Percentiles rank a stretch among this genome's conserved stretches.
phyloP scores from a whole-genome alignment of 1,140 invertebrate species.

The Mylabris phalerata region DNA sequence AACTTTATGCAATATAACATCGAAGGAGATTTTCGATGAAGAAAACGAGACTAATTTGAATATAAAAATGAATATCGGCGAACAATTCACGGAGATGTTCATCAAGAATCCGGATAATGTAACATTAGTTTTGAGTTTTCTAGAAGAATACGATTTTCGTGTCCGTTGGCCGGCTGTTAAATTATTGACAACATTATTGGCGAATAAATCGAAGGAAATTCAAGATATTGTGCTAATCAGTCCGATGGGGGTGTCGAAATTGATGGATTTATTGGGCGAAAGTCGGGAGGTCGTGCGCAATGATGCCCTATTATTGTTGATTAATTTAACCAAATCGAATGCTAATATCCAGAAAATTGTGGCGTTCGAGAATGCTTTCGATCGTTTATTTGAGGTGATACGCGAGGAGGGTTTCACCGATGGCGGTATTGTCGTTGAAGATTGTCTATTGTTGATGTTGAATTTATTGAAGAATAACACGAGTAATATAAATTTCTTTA shows the following conservation, averaged over 20 bases:
- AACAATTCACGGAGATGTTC: constrained; percentile 98
- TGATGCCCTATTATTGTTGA: constrained; percentile 88
- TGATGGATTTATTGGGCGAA: constrained; percentile 94
- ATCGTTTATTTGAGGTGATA: constrained; percentile 91
- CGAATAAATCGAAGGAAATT: constrained; percentile 81
- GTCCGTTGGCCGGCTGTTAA: constrained; percentile 84
- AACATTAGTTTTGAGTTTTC: constrained; percentile 70
- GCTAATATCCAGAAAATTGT: constrained; percentile 99
- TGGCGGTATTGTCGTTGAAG: constrained; percentile 97
- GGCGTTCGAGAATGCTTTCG: constrained; percentile 98
- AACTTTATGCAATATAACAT: constrained; percentile 85
- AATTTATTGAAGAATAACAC: constrained; percentile 93
- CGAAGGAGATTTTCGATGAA: constrained; percentile 74
- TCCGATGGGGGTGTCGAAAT: constrained; percentile 94
- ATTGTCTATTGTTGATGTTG: constrained; percentile 91
- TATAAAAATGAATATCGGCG: constrained; percentile 58
- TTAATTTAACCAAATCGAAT: constrained; percentile 91
- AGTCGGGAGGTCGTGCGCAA: constrained; percentile 94
- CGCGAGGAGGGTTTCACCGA: constrained; percentile 86
- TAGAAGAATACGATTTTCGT: constrained; percentile 95
- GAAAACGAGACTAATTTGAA: constrained; percentile 52
- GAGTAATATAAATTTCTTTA: constrained; percentile 98
- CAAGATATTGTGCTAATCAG: constrained; percentile 92
- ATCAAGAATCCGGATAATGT: constrained; percentile 89
- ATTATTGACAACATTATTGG: constrained; percentile 73